Evolutionary conservation across 2,113 vertebrate species (phyloP), one percentile per base, ranked within the genome.

Genomic region (Barnardius zonarius): DNA sequence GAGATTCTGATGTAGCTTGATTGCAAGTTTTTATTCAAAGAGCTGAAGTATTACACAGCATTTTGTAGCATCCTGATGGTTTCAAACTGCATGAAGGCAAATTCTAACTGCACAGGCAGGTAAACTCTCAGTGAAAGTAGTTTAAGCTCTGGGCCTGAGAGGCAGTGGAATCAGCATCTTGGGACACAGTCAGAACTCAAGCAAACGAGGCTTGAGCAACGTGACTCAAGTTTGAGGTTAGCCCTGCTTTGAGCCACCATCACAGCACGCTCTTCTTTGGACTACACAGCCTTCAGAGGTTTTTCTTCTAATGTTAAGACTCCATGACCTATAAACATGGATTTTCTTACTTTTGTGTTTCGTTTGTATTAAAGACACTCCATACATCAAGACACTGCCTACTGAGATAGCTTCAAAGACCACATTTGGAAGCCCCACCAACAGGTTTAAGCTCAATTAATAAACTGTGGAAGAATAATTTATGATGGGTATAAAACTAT

Each of bases 121-220:
- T 3, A 57, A 20, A 62, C 7, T 18, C 7, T 61, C 23, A 54
- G 39, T 2, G 39, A 75, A 51, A 20, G 67, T 0, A 61, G 35
- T 8, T 73, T 61, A 51, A 75, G 51, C 25, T 77, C 48, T 25
- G 35, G 14, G 39, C 48, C 54, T 15, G 52, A 31, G 11, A 86
- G 10, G 37, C 2, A 1, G 55, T 0, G 5, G n/a, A 67, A 86
- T 61, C 1, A 2, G 31, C 51, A 39, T 7, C 37, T 44, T 37
- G 33, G 8, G 72, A 70, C 31, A 54, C 18, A 77, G 46, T 12
- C 48, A 66, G 17, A 59, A 67, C 28, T 67, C 46, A 41, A n/a
- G 37, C 2, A 23, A 31, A 69, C 12, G 37, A 70, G 17, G 37
- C 19, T 48, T 57, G 6, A 59, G 22, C 25, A 86, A 52, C 1